Evolutionary conservation across 1,140 invertebrate species (phyloP).

Genomic region (Microplitis mediator): DNA sequence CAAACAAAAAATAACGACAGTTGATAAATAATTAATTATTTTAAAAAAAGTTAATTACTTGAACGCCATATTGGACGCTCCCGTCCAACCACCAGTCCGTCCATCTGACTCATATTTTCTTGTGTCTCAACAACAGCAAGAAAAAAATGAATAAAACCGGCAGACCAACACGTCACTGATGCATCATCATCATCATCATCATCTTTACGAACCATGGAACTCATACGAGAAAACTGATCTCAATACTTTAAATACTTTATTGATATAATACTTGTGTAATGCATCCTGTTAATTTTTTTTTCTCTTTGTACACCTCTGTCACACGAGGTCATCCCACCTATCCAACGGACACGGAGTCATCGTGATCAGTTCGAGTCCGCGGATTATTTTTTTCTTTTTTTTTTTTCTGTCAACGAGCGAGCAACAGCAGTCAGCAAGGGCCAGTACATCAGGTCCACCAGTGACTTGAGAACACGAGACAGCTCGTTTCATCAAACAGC

Average conservation of each 20-base stretch:
- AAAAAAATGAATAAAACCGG: background rate
- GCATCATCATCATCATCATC: background rate
- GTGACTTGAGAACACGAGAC: background rate
- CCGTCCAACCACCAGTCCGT: slow-evolving; percentile 22
- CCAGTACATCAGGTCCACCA: background rate
- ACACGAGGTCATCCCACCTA: no score
- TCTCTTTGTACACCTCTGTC: slow-evolving; percentile 12
- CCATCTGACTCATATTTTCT: slow-evolving; percentile 21
- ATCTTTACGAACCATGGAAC: background rate
- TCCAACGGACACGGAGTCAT: no score
- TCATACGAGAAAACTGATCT: slow-evolving; percentile 27
- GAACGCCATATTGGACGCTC: slow-evolving; percentile 29
- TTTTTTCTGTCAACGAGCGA: background rate
- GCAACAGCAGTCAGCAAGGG: background rate
- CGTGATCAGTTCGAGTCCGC: background rate
- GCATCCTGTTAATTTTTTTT: slow-evolving; percentile 7
- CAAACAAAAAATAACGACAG: background rate
- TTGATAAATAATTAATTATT: background rate
- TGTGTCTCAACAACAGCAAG: background rate
- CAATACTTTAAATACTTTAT: slow-evolving; percentile 22
- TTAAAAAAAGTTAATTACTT: background rate
- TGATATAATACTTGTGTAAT: slow-evolving; percentile 17
- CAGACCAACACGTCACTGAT: background rate
- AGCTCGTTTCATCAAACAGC: background rate
- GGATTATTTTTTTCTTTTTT: background rate